These are phyloP conservation scores for Leptogaster cylindrica DNA, from an alignment of 2,888 invertebrate genomes.

Conservation along the genomic window DNA sequence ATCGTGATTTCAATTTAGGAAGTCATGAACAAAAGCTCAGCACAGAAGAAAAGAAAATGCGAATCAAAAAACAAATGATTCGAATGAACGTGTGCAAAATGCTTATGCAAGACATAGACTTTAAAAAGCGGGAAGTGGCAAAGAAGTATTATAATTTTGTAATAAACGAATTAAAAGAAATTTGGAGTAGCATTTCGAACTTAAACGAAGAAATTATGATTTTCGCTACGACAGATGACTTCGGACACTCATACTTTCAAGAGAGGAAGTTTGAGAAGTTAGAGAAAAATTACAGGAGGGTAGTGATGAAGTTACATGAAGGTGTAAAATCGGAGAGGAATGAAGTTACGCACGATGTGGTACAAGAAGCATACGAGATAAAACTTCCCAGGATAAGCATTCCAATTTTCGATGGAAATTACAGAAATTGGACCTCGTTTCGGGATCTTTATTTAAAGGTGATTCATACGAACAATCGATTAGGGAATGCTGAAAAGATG, in stretches of 20 bases:
- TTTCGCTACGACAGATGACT: not conserved
- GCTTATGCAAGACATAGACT: too few species aligned
- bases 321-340: not conserved
- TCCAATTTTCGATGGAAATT: not conserved
- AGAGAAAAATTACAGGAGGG: not conserved
- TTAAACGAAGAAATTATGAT: conserved; percentile 1
- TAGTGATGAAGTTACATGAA: not conserved
- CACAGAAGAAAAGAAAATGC: too few species aligned
- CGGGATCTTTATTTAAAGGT: not conserved
- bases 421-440: not conserved
- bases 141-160: not conserved
- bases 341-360: not conserved
- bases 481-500: too few species aligned
- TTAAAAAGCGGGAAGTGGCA: too few species aligned
- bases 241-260: not conserved
- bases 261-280: not conserved
- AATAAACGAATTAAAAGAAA: not conserved
- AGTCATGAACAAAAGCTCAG: too few species aligned
- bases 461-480: not conserved
- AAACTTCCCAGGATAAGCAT: not conserved
- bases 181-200: not conserved
- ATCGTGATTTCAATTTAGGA: too few species aligned
- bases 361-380: not conserved
- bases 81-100: too few species aligned
- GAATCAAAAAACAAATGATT: too few species aligned